A percentile compares a stretch with the other conserved stretches of the same genome.
phyloP scores from a whole-genome alignment of 2,113 vertebrate species.

The Callorhinus ursinus region DNA sequence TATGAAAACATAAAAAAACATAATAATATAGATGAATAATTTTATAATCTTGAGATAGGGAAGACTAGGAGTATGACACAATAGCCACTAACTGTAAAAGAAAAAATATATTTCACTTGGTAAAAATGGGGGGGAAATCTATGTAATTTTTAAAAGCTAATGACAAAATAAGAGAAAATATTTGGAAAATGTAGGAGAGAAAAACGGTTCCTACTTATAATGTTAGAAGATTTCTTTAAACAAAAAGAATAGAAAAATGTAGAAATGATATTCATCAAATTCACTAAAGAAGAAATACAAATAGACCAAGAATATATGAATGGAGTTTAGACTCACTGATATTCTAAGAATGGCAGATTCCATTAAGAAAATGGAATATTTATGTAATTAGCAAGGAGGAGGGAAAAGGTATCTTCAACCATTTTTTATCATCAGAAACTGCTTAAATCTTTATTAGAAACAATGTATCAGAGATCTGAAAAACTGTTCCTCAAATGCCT shows the following conservation, averaged over 20 bases:
- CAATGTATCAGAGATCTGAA: background rate
- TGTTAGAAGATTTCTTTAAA: background rate
- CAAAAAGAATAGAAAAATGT: background rate
- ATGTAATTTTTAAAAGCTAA: background rate
- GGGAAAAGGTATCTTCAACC: background rate
- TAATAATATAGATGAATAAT: background rate
- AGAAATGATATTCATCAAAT: background rate
- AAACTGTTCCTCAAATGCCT: background rate
- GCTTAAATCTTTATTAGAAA: background rate
- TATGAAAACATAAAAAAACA: background rate
- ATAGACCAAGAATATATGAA: background rate
- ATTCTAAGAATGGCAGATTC: background rate
- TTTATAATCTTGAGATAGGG: background rate
- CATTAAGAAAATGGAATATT: background rate
- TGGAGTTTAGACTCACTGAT: background rate
- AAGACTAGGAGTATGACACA: background rate
- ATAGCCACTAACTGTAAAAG: background rate
- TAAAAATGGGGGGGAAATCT: background rate
- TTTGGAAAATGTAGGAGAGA: background rate
- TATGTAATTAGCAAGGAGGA: background rate
- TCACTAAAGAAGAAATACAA: background rate
- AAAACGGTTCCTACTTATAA: background rate
- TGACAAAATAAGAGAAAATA: background rate
- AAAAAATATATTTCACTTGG: background rate
- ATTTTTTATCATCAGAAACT: background rate